Evolutionary conservation across 2,113 vertebrate species (phyloP).

Genomic region (Oreocharis arfaki): DNA sequence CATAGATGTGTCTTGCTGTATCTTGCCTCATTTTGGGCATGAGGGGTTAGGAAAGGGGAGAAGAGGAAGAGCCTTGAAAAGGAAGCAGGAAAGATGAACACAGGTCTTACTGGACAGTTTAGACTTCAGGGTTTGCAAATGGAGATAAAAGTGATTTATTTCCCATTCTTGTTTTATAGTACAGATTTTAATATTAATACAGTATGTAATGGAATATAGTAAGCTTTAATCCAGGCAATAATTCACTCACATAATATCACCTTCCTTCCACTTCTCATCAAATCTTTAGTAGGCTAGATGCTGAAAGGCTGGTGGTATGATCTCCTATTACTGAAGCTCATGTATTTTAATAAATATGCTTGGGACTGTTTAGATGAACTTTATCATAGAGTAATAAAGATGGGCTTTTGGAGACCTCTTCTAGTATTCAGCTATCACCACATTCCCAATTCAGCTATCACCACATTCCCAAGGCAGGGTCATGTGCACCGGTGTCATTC

Average conservation of each 20-base stretch:
- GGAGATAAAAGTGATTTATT: conserved; percentile 49
- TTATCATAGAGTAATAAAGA: background rate
- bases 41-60: background rate
- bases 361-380: background rate
- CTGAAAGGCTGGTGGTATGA: background rate
- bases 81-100: background rate
- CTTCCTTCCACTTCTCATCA: conserved; percentile 27
- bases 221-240: conserved; percentile 35
- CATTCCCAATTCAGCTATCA: background rate
- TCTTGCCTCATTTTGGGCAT: background rate
- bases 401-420: background rate
- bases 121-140: conserved; percentile 38
- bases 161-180: conserved; percentile 36
- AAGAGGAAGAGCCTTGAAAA: background rate
- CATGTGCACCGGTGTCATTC: background rate
- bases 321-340: background rate
- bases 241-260: conserved; percentile 20
- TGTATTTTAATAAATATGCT: background rate
- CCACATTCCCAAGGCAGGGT: background rate
- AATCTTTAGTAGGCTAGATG: background rate
- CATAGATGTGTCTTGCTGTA: background rate
- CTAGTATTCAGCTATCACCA: background rate
- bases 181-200: conserved; percentile 55
- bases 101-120: background rate
- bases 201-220: conserved; percentile 32